Evolutionary conservation across 2,797 vertebrate genomes (phyloP).

Genomic region (Enteromius paludinosus): DNA sequence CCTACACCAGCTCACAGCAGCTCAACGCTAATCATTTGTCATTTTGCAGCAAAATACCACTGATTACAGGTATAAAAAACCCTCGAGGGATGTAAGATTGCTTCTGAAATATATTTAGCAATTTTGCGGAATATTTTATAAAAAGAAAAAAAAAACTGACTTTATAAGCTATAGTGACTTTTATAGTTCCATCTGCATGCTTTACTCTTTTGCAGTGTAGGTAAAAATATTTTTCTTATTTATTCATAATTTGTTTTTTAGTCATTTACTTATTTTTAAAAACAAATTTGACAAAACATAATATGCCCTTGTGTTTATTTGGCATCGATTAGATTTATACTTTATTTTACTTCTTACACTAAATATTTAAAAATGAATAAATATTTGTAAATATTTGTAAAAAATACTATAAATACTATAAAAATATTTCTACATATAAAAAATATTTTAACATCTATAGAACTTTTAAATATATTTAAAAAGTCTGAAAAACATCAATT

Average conservation of each 20-base stretch:
- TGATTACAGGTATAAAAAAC: background rate
- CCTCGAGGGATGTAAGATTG: background rate
- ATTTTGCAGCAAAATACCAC: slow-evolving; percentile 19
- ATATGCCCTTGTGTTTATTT: background rate
- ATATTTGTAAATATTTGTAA: too few species aligned
- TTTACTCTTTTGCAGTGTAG: background rate
- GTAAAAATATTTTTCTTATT: background rate
- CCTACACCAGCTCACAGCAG: background rate
- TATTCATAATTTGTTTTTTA: background rate
- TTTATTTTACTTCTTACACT: background rate
- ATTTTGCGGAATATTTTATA: background rate
- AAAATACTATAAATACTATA: too few species aligned
- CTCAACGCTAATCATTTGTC: background rate
- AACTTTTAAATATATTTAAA: too few species aligned
- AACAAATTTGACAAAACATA: background rate
- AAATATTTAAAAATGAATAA: background rate
- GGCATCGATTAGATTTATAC: background rate
- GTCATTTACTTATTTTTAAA: background rate
- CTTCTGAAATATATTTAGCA: background rate
- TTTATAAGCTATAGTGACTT: background rate
- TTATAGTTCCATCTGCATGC: background rate
- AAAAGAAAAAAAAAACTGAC: background rate
- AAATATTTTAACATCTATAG: too few species aligned
- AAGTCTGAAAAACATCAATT: too few species aligned
- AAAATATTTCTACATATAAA: too few species aligned